Conservation (phyloP, 2,797 vertebrate genomes). For the Smutsia gigantea region DNA sequence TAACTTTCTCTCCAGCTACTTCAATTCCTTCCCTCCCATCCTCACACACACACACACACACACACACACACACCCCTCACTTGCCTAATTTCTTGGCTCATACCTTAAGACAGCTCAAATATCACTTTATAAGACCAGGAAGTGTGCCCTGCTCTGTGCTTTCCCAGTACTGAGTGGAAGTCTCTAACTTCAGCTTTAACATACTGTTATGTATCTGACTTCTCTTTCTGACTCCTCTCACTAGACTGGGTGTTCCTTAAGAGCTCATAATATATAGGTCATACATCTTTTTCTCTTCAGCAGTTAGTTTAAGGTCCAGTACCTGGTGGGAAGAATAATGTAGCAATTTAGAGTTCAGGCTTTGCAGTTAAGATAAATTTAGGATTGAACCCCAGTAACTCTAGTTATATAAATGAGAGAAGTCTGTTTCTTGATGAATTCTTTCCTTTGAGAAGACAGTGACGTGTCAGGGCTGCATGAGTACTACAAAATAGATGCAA, state of each 20-base stretch:
- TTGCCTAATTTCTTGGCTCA: not conserved
- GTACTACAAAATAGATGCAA: too few species aligned
- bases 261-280: not conserved
- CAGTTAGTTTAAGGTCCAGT: not conserved
- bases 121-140: not conserved
- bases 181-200: not conserved
- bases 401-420: not conserved
- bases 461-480: too few species aligned
- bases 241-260: not conserved
- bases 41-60: not conserved
- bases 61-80: not conserved
- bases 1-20: too few species aligned
- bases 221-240: not conserved
- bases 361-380: not conserved
- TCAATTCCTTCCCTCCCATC: not conserved
- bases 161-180: not conserved
- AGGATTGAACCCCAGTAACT: not conserved
- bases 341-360: not conserved
- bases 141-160: not conserved
- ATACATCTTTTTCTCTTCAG: not conserved
- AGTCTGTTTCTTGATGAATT: not conserved
- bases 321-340: not conserved
- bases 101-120: not conserved
- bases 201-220: not conserved
- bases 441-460: too few species aligned